A percentile compares a stretch with the other conserved stretches of the same genome.
phyloP scores from a whole-genome alignment of 2,113 vertebrate genomes.

The Pelobates fuscus region DNA sequence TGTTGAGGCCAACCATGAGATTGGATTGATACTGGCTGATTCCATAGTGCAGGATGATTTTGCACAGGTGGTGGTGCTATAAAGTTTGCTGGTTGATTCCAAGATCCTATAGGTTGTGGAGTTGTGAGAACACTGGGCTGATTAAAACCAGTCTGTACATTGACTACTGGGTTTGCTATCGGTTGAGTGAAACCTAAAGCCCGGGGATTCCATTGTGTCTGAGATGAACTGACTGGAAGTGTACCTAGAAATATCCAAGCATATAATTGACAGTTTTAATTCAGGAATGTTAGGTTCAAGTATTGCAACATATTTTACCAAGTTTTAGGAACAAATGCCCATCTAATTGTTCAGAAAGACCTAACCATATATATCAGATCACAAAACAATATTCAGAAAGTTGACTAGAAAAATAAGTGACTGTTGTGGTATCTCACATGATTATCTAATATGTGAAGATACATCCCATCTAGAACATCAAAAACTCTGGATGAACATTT shows the following conservation, averaged over 20 bases:
- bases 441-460: too few relatives aligned
- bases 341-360: too few relatives aligned
- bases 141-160: slow-evolving; percentile 61
- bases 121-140: slow-evolving; percentile 68
- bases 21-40: slow-evolving; percentile 57
- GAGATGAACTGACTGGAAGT: slow-evolving; percentile 64
- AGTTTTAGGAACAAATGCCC: too few relatives aligned
- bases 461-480: too few relatives aligned
- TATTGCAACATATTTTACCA: too few relatives aligned
- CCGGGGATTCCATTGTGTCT: slow-evolving; percentile 71
- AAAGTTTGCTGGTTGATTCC: slow-evolving; percentile 77
- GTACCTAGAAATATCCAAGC: slow-evolving; percentile 65
- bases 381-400: too few relatives aligned
- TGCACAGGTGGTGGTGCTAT: slow-evolving; percentile 59
- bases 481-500: too few relatives aligned
- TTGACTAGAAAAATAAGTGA: too few relatives aligned
- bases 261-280: not conserved
- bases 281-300: not conserved
- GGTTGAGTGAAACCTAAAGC: slow-evolving; percentile 66
- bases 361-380: too few relatives aligned
- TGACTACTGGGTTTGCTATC: slow-evolving; percentile 60
- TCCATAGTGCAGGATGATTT: slow-evolving; percentile 67
- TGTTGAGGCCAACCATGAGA: slow-evolving; percentile 71
- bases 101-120: slow-evolving; percentile 62
- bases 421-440: too few relatives aligned